Base-by-base conservation (phyloP, 2,797 vertebrate genomes). In the Xenopus petersii region DNA sequence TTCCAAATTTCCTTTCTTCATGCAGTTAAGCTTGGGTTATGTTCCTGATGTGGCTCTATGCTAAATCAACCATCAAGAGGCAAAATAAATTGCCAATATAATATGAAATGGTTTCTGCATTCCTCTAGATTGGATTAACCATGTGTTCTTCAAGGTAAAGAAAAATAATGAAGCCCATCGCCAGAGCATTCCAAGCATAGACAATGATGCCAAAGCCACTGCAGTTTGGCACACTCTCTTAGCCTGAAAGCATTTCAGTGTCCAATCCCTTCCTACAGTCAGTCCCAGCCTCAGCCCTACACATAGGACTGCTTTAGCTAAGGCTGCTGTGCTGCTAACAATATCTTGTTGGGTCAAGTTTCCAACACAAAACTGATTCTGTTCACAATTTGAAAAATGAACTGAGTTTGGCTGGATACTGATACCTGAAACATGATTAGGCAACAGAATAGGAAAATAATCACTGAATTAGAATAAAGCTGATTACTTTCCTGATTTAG, bases 11-110 rank as follows among this genome's bases (percentile, higher is more conserved):
- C 51, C 68, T 60, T 70, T 49, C 36, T 48, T 11, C 12, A n/a
- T 70, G 56, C 68, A 70, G 36, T 10, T 30, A 17, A 10, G 33
- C n/a, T 47, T 0, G 21, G 56, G 21, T 47, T 70, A 58, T 58
- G 6, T 49, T 76, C 26, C 68, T 77, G 54, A 60, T 59, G 63
- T 71, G 63, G 46, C 68, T 76, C 51, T n/a, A 60, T 71, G 54
- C 56, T 77, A 77, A 77, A 56, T 72, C 64, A 77, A 77, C 75
- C 75, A 77, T 77, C 75, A 72, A 77, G 69, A 48, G 69, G 47
- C 13, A 47, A 55, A 26, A 48, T 9, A 15, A 71, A 54, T 67
- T 49, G 56, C 64, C 70, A 62, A 47, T 26, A n/a, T 71, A 65
- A 70, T 48, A 69, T 70, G 49, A 56, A 47, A n/a, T 6, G 60